phyloP scores from a whole-genome alignment of 2,888 invertebrate genomes.

The Yponomeuta evonymella region DNA sequence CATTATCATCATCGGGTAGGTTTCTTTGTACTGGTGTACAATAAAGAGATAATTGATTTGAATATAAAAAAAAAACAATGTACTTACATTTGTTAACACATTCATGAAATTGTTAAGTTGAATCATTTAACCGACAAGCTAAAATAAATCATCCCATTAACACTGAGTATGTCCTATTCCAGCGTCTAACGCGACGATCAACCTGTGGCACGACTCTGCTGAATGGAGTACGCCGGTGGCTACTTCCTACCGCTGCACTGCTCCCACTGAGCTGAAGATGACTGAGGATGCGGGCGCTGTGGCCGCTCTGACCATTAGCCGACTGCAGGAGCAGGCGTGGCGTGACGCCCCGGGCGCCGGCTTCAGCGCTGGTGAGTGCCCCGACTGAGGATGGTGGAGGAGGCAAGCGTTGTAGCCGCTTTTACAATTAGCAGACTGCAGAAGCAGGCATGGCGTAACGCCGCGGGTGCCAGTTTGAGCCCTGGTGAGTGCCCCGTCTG shows the following conservation, averaged over 20 bases:
- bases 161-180: slow-evolving; percentile 10
- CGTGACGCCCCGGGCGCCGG: slow-evolving; percentile 58
- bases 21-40: too few species aligned
- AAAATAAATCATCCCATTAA: not conserved
- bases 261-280: slow-evolving; percentile 75
- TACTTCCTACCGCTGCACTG: slow-evolving; percentile 84
- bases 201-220: slow-evolving; percentile 61
- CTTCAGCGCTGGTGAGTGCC: slow-evolving; percentile 79
- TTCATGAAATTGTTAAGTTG: too few species aligned
- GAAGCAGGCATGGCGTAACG: slow-evolving; percentile 82
- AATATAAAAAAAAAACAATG: too few species aligned
- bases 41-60: too few species aligned
- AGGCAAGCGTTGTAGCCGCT: not conserved
- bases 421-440: slow-evolving; percentile 60
- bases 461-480: slow-evolving; percentile 69
- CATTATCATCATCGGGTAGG: too few species aligned
- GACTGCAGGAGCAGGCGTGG: slow-evolving; percentile 86
- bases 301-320: slow-evolving; percentile 75
- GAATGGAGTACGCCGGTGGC: slow-evolving; percentile 77
- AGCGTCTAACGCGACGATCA: slow-evolving; percentile 46
- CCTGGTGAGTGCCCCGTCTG: slow-evolving; percentile 76
- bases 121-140: too few species aligned
- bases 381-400: not conserved
- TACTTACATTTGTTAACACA: too few species aligned
- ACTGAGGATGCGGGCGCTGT: slow-evolving; percentile 41